Base-by-base conservation (phyloP, 1,140 invertebrate species). In the Dendroctonus ponderosae region DNA sequence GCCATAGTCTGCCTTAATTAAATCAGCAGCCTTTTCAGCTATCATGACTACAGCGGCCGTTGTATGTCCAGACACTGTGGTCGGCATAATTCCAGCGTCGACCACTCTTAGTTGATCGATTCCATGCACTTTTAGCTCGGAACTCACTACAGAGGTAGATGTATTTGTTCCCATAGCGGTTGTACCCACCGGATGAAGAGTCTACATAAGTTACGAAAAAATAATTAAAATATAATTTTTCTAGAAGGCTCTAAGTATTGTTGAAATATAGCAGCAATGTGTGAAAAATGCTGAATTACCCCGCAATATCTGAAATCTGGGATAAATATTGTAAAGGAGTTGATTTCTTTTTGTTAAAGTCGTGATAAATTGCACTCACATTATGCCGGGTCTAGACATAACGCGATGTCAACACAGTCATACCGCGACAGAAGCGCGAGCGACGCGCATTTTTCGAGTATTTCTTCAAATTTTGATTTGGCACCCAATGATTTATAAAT, bases 11-110 rank as follows among this genome's bases (percentile, higher is more conserved):
- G 26, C 26, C 26, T 26, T 26, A 26, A 26, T 26, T 26, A 26
- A 3, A 26, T 26, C 26, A 26, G 26, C 1, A 26, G 26, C 26
- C 26, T 26, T 26, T 26, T 26, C 26, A 26, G 26, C 26, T 26
- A 26, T 26, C 92, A 95, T 94, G 44, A 85, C 84, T 8, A 88
- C 85, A 0, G 86, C 84, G 0, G 88, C 88, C 66, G 88, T 89
- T 0, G 41, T 81, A 70, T 81, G 79, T 38, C 83, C 83, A 5
- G 80, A 78, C 0, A 80, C 38, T 3, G 78, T 71, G 77, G 79
- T 48, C 39, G 69, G 69, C 51, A 58, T 61, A 53, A 71, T 46
- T 57, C 74, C 72, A 66, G 78, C 75, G 67, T 83, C 82, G 0
- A 75, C 78, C 6, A 83, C 78, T 54, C 82, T 72, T 12, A 83